Percentiles rank a stretch among this genome's conserved stretches.
phyloP scores from a whole-genome alignment of 2,888 invertebrate genomes.

The Microplitis deprimator region DNA sequence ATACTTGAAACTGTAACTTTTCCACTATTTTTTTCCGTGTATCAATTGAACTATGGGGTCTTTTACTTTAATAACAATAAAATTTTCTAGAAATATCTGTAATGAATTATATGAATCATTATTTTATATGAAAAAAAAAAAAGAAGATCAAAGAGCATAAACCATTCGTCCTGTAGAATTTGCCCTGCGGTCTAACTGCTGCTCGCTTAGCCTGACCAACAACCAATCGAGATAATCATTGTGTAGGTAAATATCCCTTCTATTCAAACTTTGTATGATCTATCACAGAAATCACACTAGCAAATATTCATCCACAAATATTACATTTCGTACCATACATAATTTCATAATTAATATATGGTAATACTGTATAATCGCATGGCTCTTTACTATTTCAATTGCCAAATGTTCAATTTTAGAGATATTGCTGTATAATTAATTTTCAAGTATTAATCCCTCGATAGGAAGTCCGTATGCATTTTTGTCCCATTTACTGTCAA shows the following conservation, averaged over 20 bases:
- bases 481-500: too few relatives aligned
- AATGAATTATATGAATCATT: too few relatives aligned
- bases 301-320: neutral
- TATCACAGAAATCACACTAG: neutral
- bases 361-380: neutral
- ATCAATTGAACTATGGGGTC: too few relatives aligned
- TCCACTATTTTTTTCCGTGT: too few relatives aligned
- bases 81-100: too few relatives aligned
- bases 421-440: too few relatives aligned
- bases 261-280: conserved; percentile 42
- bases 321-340: neutral
- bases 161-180: conserved; percentile 58
- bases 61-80: too few relatives aligned
- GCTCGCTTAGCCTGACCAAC: conserved; percentile 62
- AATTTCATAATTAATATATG: neutral
- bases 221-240: conserved; percentile 68
- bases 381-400: too few relatives aligned
- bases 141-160: neutral
- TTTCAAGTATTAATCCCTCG: too few relatives aligned
- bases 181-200: conserved; percentile 67
- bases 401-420: too few relatives aligned
- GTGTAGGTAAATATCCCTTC: conserved; percentile 66
- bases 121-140: neutral
- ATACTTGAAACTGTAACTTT: too few relatives aligned
- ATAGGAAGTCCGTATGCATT: too few relatives aligned